These are phyloP conservation scores for Aurelia aurita DNA, from an alignment of 30 jellyfish, hydroid and myxozoan genomes.

Conservation along the genomic window DNA sequence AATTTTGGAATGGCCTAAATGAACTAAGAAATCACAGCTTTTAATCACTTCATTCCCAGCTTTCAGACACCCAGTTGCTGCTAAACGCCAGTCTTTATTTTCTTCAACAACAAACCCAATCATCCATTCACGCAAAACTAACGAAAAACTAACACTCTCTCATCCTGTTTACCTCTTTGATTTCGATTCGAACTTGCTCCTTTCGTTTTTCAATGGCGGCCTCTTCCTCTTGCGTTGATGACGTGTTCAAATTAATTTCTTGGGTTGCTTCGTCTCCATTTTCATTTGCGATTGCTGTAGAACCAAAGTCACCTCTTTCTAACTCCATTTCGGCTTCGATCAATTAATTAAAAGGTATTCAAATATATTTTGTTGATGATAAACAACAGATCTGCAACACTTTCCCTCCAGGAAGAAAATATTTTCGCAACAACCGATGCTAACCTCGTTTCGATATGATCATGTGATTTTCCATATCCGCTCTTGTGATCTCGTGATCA, in stretches of 20 bases:
- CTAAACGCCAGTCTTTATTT: too few relatives aligned
- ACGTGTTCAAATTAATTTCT: slow-evolving; percentile 39
- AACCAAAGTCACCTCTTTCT: background rate
- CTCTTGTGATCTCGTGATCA: background rate
- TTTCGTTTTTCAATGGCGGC: slow-evolving; percentile 64
- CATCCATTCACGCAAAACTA: too few relatives aligned
- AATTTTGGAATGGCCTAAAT: too few relatives aligned
- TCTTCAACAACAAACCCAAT: too few relatives aligned
- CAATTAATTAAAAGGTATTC: background rate
- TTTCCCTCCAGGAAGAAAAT: too few relatives aligned
- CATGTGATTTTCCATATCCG: slow-evolving; percentile 23
- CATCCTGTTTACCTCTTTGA: slow-evolving; percentile 24
- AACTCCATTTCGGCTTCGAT: background rate
- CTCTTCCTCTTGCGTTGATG: slow-evolving; percentile 61
- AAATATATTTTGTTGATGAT: background rate
- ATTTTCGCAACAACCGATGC: background rate
- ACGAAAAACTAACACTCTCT: too few relatives aligned
- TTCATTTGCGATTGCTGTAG: background rate
- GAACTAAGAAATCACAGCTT: too few relatives aligned
- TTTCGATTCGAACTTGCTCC: slow-evolving; percentile 35
- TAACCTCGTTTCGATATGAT: slow-evolving; percentile 10
- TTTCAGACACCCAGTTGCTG: too few relatives aligned
- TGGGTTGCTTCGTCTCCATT: slow-evolving; percentile 25
- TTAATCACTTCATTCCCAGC: too few relatives aligned
- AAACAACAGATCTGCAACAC: too few relatives aligned